These are phyloP conservation scores for Macaria liturata DNA, from an alignment of 2,888 invertebrate genomes.

Conservation along the genomic window DNA sequence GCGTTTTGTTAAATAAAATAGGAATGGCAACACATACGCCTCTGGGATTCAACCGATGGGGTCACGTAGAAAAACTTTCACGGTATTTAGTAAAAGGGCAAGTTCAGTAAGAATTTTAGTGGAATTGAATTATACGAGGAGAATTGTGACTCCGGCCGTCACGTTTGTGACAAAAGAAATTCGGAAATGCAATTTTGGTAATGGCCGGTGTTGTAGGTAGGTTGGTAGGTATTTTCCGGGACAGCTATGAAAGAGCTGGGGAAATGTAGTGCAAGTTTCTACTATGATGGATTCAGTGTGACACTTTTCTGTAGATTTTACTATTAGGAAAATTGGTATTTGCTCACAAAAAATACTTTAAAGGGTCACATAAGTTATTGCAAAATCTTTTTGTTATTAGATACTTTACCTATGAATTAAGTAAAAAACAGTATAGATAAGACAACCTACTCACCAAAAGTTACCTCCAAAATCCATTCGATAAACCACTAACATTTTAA, in stretches of 20 bases:
- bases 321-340: no score
- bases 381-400: no score
- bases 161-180: slow-evolving; percentile 31
- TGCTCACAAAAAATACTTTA: no score
- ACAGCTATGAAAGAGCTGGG: slow-evolving; percentile 4
- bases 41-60: slow-evolving; percentile 61
- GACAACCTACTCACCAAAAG: no score
- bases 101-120: slow-evolving; percentile 53
- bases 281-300: no score
- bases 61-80: slow-evolving; percentile 74
- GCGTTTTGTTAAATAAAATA: slow-evolving; percentile 57
- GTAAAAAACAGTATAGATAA: no score
- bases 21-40: slow-evolving; percentile 53
- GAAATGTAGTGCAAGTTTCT: no score
- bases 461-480: no score
- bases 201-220: slow-evolving; percentile 11
- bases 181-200: slow-evolving; percentile 32
- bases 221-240: slow-evolving; percentile 20
- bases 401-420: no score
- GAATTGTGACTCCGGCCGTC: slow-evolving; percentile 37
- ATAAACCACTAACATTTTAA: slow-evolving; percentile 2
- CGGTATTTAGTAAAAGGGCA: slow-evolving; percentile 70
- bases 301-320: no score
- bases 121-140: slow-evolving; percentile 52
- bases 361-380: no score